Conservation (phyloP, 2,888 invertebrate genomes). For the Boloria selene region DNA sequence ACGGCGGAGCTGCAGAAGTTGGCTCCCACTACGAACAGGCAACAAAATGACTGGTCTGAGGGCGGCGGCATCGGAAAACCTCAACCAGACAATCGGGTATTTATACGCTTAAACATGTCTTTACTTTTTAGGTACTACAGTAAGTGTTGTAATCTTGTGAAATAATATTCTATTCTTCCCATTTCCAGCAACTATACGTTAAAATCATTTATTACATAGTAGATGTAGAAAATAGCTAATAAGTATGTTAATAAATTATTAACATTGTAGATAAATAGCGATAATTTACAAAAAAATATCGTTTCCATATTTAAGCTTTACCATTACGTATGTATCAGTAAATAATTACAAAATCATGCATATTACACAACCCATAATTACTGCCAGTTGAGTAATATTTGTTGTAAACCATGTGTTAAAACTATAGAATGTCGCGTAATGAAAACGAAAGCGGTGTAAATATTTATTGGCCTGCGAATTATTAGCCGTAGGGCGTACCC, state of each 20-base stretch:
- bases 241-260: too few relatives aligned
- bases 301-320: conserved; percentile 1
- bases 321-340: not conserved
- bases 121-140: too few relatives aligned
- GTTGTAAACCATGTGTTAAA: conserved; percentile 56
- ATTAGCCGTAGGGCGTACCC: conserved; percentile 80
- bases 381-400: conserved; percentile 70
- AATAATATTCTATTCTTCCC: too few relatives aligned
- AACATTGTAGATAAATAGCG: too few relatives aligned
- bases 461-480: conserved; percentile 78
- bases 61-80: conserved; percentile 92
- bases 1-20: conserved; percentile 93
- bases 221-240: too few relatives aligned
- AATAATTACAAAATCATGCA: conserved; percentile 58
- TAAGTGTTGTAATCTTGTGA: too few relatives aligned
- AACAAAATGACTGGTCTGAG: conserved; percentile 94
- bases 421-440: conserved; percentile 65
- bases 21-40: conserved; percentile 90
- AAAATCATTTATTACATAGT: too few relatives aligned
- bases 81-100: conserved; percentile 92
- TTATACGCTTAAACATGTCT: conserved; percentile 25
- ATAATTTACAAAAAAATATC: not conserved
- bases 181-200: too few relatives aligned
- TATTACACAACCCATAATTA: conserved; percentile 63
- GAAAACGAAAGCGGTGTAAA: conserved; percentile 77